A percentile compares a stretch with the other conserved stretches of the same genome.
phyloP scores from a whole-genome alignment of 1,140 invertebrate species.

The Asbolus verrucosus region DNA sequence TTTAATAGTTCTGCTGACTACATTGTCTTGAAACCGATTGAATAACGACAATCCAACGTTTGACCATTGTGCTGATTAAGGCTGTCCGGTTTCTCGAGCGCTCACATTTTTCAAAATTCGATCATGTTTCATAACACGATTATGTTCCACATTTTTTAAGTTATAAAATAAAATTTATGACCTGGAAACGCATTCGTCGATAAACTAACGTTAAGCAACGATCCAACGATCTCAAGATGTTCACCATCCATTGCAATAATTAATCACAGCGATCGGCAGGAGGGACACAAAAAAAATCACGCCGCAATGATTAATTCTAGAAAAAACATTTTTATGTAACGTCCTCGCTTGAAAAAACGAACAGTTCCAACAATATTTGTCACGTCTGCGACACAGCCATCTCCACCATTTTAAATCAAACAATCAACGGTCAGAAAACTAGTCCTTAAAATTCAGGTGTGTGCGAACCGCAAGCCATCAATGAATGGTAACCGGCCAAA shows the following conservation, averaged over 20 bases:
- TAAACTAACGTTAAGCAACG: neutral
- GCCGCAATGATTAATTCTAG: slow-evolving; percentile 34
- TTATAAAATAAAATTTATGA: slow-evolving; percentile 3
- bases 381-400: too few relatives aligned
- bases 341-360: slow-evolving; percentile 2
- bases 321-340: slow-evolving; percentile 17
- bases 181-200: slow-evolving; percentile 8
- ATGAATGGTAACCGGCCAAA: slow-evolving; percentile 25
- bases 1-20: too few relatives aligned
- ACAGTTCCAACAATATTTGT: neutral
- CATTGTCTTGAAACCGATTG: too few relatives aligned
- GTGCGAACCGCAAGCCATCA: slow-evolving; percentile 29
- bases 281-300: slow-evolving; percentile 33
- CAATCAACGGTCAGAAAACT: slow-evolving; percentile 11
- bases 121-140: neutral
- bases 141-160: neutral
- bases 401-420: slow-evolving; percentile 25
- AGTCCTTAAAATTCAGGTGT: slow-evolving; percentile 31
- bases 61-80: too few relatives aligned
- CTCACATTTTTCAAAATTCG: neutral
- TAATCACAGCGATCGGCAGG: slow-evolving; percentile 39
- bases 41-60: too few relatives aligned
- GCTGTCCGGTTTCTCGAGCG: too few relatives aligned
- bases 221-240: slow-evolving; percentile 6
- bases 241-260: slow-evolving; percentile 19